phyloP scores from a whole-genome alignment of 2,113 vertebrate species.

The Oryctolagus cuniculus region mOryCun1.1 NC_091432.1:91528501-91529000 shows the following conservation, averaged over 20 bases:
- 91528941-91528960: background rate
- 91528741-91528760: background rate
- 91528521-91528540: background rate
- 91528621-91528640: background rate
- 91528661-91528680: no score
- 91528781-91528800: background rate
- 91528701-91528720: no score
- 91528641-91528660: background rate
- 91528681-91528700: no score
- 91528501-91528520: background rate
- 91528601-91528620: background rate
- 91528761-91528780: background rate
- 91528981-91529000: background rate
- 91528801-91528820: background rate
- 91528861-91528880: background rate
- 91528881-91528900: background rate
- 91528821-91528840: background rate
- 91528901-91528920: background rate
- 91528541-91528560: background rate
- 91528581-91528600: background rate
- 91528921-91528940: background rate
- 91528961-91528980: background rate
- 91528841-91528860: background rate
- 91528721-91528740: background rate
- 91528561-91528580: background rate